A percentile compares a stretch with the other conserved stretches of the same genome.
phyloP scores from a whole-genome alignment of 2,888 invertebrate species.

The Desoria tigrina region DNA sequence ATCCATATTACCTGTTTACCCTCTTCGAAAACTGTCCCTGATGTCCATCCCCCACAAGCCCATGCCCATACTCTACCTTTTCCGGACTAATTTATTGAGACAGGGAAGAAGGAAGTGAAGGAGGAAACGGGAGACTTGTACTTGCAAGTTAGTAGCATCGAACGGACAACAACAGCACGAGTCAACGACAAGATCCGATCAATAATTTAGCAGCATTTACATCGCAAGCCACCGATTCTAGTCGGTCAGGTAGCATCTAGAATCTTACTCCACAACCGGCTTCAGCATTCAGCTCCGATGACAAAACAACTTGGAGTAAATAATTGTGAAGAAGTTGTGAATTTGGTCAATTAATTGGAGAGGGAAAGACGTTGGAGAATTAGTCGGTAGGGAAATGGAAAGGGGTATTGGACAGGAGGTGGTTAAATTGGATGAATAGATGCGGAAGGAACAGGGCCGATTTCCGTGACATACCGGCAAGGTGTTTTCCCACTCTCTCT shows the following conservation, averaged over 20 bases:
- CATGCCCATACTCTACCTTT: neutral
- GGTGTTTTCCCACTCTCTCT: constrained; percentile 40
- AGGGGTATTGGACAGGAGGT: constrained; percentile 2
- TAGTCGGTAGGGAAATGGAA: neutral
- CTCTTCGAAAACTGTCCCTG: neutral
- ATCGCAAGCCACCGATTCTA: no score
- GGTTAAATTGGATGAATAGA: constrained; percentile 20
- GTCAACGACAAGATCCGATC: no score
- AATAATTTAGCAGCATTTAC: no score
- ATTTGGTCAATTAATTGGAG: neutral
- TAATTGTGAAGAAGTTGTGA: neutral
- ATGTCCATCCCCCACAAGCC: neutral
- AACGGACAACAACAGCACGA: no score
- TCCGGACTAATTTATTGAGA: constrained; percentile 2
- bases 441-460: constrained; percentile 47
- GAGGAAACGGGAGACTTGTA: neutral
- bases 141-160: no score
- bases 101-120: neutral
- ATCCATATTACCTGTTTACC: no score
- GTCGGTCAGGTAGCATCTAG: no score
- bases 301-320: no score
- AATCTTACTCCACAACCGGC: no score
- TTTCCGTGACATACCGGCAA: constrained; percentile 50
- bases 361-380: constrained; percentile 25
- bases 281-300: no score